Percentiles rank a stretch among this genome's conserved stretches.
Evolutionary conservation across 2,113 vertebrate species (phyloP).

Genomic region (Cariama cristata): DNA sequence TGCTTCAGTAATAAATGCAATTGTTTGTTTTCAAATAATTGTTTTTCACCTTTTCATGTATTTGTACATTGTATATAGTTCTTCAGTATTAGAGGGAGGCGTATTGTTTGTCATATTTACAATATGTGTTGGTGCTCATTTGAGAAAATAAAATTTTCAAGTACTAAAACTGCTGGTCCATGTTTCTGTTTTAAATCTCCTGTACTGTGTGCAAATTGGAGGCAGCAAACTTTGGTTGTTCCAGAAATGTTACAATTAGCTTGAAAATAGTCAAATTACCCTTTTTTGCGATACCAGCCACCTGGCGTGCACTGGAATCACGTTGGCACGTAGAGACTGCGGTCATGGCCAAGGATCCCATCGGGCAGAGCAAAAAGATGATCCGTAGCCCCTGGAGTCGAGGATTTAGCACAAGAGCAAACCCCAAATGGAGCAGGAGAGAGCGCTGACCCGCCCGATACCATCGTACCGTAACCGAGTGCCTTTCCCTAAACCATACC

Average conservation of each 20-base stretch:
- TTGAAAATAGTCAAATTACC: not conserved
- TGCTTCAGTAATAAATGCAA: constrained; percentile 77
- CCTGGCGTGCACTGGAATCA: not conserved
- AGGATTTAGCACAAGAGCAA: not conserved
- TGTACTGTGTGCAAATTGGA: accelerated
- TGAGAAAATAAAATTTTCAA: constrained; percentile 88
- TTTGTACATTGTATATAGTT: constrained; percentile 81
- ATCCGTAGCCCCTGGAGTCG: not conserved
- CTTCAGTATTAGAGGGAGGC: constrained; percentile 82
- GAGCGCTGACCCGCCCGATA: not conserved
- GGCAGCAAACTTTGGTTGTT: not conserved
- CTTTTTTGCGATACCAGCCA: not conserved
- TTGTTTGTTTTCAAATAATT: constrained; percentile 73
- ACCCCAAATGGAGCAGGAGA: not conserved
- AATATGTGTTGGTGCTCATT: constrained; percentile 87
- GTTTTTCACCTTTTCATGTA: constrained; percentile 71
- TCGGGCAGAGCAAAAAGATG: not conserved
- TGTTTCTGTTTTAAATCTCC: accelerated
- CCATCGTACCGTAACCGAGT: accelerated
- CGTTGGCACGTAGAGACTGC: not conserved
- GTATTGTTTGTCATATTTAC: constrained; percentile 81
- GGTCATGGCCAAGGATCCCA: accelerated
- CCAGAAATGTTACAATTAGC: not conserved
- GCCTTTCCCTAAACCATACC: not conserved
- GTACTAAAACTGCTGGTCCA: constrained; percentile 52